Base-by-base conservation (phyloP, 2,888 invertebrate species). In the Sturmia bella region DNA sequence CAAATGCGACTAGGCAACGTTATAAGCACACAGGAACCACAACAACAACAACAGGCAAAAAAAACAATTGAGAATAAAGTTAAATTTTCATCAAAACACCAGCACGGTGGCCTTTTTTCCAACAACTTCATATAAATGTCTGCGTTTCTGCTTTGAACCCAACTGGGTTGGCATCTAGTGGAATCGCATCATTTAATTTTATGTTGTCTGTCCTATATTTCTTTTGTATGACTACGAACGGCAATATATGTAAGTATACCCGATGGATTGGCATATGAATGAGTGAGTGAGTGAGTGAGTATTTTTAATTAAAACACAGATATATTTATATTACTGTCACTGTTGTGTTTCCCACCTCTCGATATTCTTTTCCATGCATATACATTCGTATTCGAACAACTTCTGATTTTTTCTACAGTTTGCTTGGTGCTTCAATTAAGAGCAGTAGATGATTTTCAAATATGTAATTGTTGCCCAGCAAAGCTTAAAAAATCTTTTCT, bases 261-360 rank as follows among this genome's bases (percentile, higher is more conserved):
- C 19, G 37, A n/a, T 41, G 11, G 52, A 59, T 63, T 39, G 41
- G 66, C 57, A 56, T 43, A 50, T 56, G 37, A 74, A 59, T 59
- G 43, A 54, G 54, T 66, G 59, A n/a, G 54, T 70, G 59, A 19
- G 73, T 45, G 72, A 61, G 63, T 64, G 68, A 75, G 52, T 32
- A 83, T 85, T 87, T 87, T 88, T 87, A 88, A 88, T 88, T 88
- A 88, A 88, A 88, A 87, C 86, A 87, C 86, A 87, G 86, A 88
- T 87, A 87, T 87, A 87, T 86, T 82, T 78, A 87, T 84, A 84
- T 84, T 83, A 75, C 68, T 83, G 85, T 85, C 85, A 84, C 81
- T 84, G 54, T 27, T 83, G 27, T 37, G 80, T 76, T 70, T 57
- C 32, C 37, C 13, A n/a, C 41, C 24, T n/a, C 52, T 41, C 57